Conservation (phyloP, 37 sponge, comb jelly and placozoan genomes). For the Halichondria panicea region DNA sequence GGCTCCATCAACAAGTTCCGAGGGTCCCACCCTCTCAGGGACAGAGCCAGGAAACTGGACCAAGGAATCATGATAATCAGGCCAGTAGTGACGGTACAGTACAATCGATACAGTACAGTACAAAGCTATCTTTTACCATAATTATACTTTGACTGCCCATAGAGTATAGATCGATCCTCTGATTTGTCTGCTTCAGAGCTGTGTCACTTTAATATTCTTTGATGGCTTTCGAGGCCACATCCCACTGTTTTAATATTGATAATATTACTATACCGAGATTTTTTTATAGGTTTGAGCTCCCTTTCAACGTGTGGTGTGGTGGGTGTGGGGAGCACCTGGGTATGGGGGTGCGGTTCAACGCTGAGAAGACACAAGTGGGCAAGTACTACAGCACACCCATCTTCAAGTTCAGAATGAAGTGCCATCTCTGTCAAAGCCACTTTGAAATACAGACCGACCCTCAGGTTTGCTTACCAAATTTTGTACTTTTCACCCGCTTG, state of each 20-base stretch:
- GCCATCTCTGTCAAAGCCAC: slow-evolving; percentile 95
- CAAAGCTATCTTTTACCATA: too few species aligned
- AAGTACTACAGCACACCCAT: slow-evolving; percentile 97
- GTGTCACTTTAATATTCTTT: neutral
- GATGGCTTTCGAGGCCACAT: neutral
- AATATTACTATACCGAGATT: neutral
- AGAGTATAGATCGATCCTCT: too few species aligned
- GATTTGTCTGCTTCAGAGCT: too few species aligned
- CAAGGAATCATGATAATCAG: slow-evolving; percentile 92
- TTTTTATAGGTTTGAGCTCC: slow-evolving; percentile 86
- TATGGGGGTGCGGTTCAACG: slow-evolving; percentile 98
- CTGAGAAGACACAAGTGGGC: slow-evolving; percentile 92
- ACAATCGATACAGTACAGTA: too few species aligned
- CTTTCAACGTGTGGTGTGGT: slow-evolving; percentile 99
- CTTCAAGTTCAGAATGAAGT: slow-evolving; percentile 99
- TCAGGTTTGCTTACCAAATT: slow-evolving; percentile 83
- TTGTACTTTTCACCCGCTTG: too few species aligned
- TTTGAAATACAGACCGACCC: slow-evolving; percentile 99
- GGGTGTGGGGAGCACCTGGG: slow-evolving; percentile 97
- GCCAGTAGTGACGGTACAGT: too few species aligned
- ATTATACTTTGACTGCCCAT: too few species aligned
- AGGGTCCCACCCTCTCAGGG: slow-evolving; percentile 92
- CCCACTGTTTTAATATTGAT: too few species aligned
- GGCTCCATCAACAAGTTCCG: slow-evolving; percentile 94
- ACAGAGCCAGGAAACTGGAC: slow-evolving; percentile 93